Base-by-base conservation (phyloP, 2,113 vertebrate genomes). In the Vanacampus margaritifer region DNA sequence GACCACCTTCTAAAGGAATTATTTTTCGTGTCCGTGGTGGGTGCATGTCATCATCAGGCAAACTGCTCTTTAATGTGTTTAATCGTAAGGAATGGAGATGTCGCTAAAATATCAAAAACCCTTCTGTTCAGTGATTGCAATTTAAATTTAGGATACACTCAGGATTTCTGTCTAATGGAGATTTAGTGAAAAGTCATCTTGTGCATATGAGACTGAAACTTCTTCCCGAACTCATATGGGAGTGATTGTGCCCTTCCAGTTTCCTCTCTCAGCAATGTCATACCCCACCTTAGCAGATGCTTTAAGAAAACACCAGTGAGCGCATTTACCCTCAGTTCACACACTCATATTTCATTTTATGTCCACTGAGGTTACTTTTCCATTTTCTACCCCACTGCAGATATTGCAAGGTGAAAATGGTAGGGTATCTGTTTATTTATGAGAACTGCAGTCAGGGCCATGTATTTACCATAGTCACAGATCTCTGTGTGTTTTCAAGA, bases 1-100 rank as follows among this genome's bases (percentile, higher is more conserved):
- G 74, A 80, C 87, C 85, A 89, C 83, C 88, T 91, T 83, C 86
- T 88, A 77, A 76, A 87, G 84, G 82, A 87, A 87, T 88, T 82
- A 81, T 89, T 82, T 83, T 81, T 82, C 78, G 81, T 80, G 85
- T 89, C 84, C 78, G 75, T 71, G 80, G 69, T 78, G 73, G 77
- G 76, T 53, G 36, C 80, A 68, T 80, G 81, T 76, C 83, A 81
- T 83, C 78, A 71, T 74, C 80, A 76, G 69, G 78, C 77, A 84
- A 50, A 79, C 80, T 79, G 79, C 74, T 62, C 72, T 76, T 79
- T 71, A 65, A 69, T 54, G 67, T 69, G 74, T 79, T 48, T 74
- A 61, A 64, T 2, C 35, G 75, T 71, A 72, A 63, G 53, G 71
- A 62, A 46, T 41, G 37, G 64, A 37, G 23, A 65, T 62, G 13